Percentiles rank a stretch among this genome's conserved stretches.
phyloP scores from a whole-genome alignment of 2,888 invertebrate genomes.

The Thymelicus sylvestris region DNA sequence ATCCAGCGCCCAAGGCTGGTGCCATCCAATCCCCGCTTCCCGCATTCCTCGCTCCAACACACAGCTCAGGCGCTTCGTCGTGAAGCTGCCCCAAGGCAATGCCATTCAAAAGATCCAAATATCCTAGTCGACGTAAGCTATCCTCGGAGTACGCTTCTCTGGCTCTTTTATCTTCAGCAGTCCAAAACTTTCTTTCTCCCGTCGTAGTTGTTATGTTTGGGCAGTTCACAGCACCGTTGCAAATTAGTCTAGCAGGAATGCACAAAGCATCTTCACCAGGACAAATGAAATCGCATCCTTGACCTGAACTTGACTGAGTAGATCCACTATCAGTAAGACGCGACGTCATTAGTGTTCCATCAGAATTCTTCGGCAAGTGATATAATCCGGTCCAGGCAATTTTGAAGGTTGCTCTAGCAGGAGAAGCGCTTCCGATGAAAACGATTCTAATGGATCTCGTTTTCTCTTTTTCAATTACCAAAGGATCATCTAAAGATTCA shows the following conservation, averaged over 20 bases:
- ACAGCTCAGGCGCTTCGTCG: conserved; percentile 91
- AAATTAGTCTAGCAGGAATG: conserved; percentile 92
- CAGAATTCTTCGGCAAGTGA: conserved; percentile 93
- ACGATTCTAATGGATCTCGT: conserved; percentile 88
- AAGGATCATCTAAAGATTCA: conserved; percentile 82
- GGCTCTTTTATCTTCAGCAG: conserved; percentile 77
- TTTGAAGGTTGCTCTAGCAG: conserved; percentile 93
- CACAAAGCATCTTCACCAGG: conserved; percentile 93
- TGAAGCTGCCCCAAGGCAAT: conserved; percentile 83
- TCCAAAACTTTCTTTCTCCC: conserved; percentile 78
- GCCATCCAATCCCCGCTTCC: conserved; percentile 86
- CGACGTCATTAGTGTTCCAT: conserved; percentile 91
- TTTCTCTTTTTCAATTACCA: conserved; percentile 85
- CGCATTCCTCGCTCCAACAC: conserved; percentile 81
- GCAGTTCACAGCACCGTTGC: conserved; percentile 95
- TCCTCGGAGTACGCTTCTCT: conserved; percentile 85
- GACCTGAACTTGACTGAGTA: conserved; percentile 65
- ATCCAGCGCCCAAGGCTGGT: conserved; percentile 85
- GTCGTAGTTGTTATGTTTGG: conserved; percentile 87
- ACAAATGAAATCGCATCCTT: conserved; percentile 93
- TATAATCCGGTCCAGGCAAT: conserved; percentile 96
- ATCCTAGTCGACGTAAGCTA: conserved; percentile 85
- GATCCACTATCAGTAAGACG: conserved; percentile 87
- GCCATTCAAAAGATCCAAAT: conserved; percentile 75
- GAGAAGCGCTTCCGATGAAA: conserved; percentile 90